Evolutionary conservation across 30 jellyfish, hydroid and myxozoan genomes (phyloP).

Genomic region (Hydractinia echinata): DNA sequence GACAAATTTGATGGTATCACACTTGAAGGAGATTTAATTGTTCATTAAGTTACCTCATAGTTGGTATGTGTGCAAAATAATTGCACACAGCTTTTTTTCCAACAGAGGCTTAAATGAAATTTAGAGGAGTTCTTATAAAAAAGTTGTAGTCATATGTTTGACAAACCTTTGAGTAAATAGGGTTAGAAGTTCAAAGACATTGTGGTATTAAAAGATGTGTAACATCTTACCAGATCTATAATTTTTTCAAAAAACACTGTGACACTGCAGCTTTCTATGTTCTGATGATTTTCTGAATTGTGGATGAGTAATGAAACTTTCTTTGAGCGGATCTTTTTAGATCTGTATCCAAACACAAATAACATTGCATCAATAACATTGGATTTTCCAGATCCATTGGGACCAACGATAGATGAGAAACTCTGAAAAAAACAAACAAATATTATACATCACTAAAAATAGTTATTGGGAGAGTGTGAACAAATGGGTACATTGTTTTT

Average conservation of each 20-base stretch:
- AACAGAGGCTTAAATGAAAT: too few species aligned
- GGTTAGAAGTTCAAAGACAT: too few species aligned
- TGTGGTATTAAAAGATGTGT: neutral
- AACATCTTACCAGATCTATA: slow-evolving; percentile 66
- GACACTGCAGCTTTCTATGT: slow-evolving; percentile 78
- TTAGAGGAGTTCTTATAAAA: too few species aligned
- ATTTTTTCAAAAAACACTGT: slow-evolving; percentile 75
- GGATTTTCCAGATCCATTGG: slow-evolving; percentile 99
- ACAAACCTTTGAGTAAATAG: too few species aligned
- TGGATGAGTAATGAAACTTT: slow-evolving; percentile 84
- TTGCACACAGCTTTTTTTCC: too few species aligned
- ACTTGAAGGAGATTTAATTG: too few species aligned
- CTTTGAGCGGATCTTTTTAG: slow-evolving; percentile 82
- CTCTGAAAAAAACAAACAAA: slow-evolving; percentile 37
- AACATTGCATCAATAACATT: slow-evolving; percentile 98
- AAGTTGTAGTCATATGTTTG: too few species aligned
- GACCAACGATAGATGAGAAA: slow-evolving; percentile 94
- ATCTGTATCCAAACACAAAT: slow-evolving; percentile 97
- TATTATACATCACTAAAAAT: neutral
- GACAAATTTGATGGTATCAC: too few species aligned
- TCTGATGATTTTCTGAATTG: slow-evolving; percentile 68
- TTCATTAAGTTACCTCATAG: too few species aligned
- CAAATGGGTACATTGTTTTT: neutral
- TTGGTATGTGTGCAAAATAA: too few species aligned
- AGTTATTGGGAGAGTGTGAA: neutral